Base-by-base conservation (phyloP, 2,888 invertebrate genomes). In the Mythimna pallens region DNA sequence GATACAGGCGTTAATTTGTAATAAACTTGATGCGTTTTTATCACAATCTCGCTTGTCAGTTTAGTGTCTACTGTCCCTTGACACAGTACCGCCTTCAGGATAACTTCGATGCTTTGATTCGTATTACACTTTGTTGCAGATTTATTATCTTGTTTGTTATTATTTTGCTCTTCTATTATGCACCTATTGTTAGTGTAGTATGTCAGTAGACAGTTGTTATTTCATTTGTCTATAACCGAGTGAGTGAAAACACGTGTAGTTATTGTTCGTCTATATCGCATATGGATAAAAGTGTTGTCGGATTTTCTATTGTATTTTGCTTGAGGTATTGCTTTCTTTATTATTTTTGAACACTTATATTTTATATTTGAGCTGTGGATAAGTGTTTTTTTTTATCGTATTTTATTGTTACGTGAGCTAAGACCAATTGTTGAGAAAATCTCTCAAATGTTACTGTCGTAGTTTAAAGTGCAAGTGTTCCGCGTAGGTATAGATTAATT, bases 1-100 rank as follows among this genome's bases (percentile, higher is more conserved):
- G 80, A 81, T 81, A 74, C 17, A 54, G 47, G 62, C 67, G 82
- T 81, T 81, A 81, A 78, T 81, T 80, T 81, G 70, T 81, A 54
- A 58, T 77, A 77, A 68, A 68, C 25, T 65, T 64, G 55, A 65
- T 70, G 66, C 36, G 10, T 81, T 81, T 78, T 81, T 78, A 81
- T 81, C 78, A 52, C 59, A 54, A 68, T 78, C 74, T 65, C 2
- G 10, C 30, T 36, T 65, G 73, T 73, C 73, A 70, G 62, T 74
- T 81, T 68, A 72, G 62, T 74, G 67, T 58, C 70, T 65, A 65
- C 43, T 68, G 82, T 43, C 65, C 70, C 62, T 65, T 74, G 66
- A 17, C 17, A 17, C 5, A 68, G 66, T 74, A 81, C 65, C 22
- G 36, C 40, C 14, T 50, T 30, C 14, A 20, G 57, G 67, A 68